Evolutionary conservation across 2,797 vertebrate species (phyloP).

Genomic region (Allobates femoralis): DNA sequence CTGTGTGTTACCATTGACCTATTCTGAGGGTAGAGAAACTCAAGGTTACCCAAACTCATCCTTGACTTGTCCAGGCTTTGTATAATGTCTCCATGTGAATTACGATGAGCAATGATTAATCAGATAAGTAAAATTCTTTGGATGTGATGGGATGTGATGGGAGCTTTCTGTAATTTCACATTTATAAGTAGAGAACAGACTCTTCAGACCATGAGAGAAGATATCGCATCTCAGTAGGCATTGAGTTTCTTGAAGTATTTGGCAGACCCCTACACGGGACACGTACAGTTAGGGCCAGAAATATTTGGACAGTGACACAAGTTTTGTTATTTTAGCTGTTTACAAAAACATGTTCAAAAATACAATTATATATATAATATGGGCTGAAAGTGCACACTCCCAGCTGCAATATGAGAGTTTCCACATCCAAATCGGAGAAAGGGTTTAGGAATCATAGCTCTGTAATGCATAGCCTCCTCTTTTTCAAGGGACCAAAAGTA

Average conservation of each 20-base stretch:
- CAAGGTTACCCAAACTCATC: not conserved
- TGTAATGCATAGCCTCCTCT: too few species aligned
- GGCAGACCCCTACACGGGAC: not conserved
- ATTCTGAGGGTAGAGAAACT: not conserved
- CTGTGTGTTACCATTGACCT: too few species aligned
- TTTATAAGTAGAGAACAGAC: not conserved
- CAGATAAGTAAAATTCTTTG: not conserved
- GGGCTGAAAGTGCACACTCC: too few species aligned
- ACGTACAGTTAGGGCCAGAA: too few species aligned
- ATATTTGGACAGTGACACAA: too few species aligned
- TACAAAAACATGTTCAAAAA: too few species aligned
- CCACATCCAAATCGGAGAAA: too few species aligned
- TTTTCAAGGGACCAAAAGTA: too few species aligned
- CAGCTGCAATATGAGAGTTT: too few species aligned
- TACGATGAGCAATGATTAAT: not conserved
- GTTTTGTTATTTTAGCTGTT: too few species aligned
- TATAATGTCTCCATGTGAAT: not conserved
- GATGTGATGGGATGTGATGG: not conserved
- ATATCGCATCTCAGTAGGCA: constrained; percentile 12
- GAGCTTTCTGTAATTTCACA: not conserved
- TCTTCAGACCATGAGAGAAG: not conserved
- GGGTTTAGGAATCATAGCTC: too few species aligned
- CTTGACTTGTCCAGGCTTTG: not conserved
- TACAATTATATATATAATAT: too few species aligned
- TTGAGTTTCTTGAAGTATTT: not conserved